Evolutionary conservation across 2,113 vertebrate species (phyloP), one percentile per base, ranked within the genome.

Genomic region (Prolemur simus): DNA sequence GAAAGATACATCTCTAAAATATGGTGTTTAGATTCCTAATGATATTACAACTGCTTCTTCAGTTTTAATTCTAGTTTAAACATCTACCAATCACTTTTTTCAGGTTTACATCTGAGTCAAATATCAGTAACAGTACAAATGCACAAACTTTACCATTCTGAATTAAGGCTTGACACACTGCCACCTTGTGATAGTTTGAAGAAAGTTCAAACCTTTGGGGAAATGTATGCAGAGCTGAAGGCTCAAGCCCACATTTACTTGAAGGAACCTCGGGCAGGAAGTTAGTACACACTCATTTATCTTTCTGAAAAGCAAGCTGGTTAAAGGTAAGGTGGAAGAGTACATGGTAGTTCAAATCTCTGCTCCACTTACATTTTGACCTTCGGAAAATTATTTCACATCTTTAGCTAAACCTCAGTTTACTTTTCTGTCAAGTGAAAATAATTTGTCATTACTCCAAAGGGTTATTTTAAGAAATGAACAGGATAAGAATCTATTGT

Each of bases 111-210:
- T 83, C 66, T 76, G 45, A 84, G 74, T 20, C 29, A 89, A 94
- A 27, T 76, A 64, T 74, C 52, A 71, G 60, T 39, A 74, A 74
- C 63, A 64, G 1, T 32, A 82, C 21, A 96, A 89, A 94, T 49
- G 5, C 5, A 5, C 47, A 78, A 54, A 10, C 27, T 34, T 94
- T 84, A 84, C 54, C 8, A 27, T 80, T 88, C n/a, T 49, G 21
- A 63, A 90, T 95, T 96, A 92, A 93, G 58, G 78, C 85, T 97
- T 96, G 37, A 89, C 78, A 94, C 86, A 97, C 94, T 97, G 96
- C 97, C 96, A 96, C 47, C 96, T 97, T 89, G 97, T 96, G 96
- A 93, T 91, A 80, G 89, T 66, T 73, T 68, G 32, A 74, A 96
- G 86, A 89, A 94, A 94, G 9, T 89, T 96, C 93, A 91, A 78